Evolutionary conservation across 2,888 invertebrate genomes (phyloP), one percentile per base, ranked within the genome.

Genomic region (Orthosia gracilis): DNA sequence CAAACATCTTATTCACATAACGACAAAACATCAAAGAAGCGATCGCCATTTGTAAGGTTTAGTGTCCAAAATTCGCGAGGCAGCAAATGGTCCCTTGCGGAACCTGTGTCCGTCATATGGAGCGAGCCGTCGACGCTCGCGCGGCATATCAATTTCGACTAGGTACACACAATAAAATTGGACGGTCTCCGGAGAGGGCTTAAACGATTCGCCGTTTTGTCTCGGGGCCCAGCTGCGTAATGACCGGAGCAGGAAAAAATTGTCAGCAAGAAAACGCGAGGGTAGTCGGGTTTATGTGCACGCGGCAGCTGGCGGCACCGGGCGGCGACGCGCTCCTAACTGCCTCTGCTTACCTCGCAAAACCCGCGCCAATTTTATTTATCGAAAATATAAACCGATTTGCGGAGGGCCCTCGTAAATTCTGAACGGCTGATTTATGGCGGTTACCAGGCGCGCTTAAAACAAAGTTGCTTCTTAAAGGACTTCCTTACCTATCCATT

Each of bases 321-420:
- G 86, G 90, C 91, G 92, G 92, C 94, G 94, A 93, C 94, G 94
- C 94, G 92, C 94, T 95, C 95, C 96, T 95, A 96, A 96, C 96
- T 93, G 95, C 94, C 95, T 93, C 94, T 95, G 96, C 96, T 96
- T 96, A 96, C 96, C 95, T 96, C 93, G 96, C 96, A 95, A 96
- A 96, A 96, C 95, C 95, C 94, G 95, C 94, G 96, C 96, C 96
- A 96, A 96, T 96, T 96, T 96, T 96, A 96, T 96, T 96, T 96
- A 96, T 96, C 96, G 96, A 96, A 96, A 96, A 96, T 96, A 96
- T 96, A 96, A 96, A 96, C 95, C 96, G 96, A 96, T 96, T 96
- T 96, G 94, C 96, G 92, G 94, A 95, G 94, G 94, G 91, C 94
- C 94, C 91, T 95, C 96, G 96, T 96, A 96, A 96, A 96, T 93